Base-by-base conservation (phyloP, 2,113 vertebrate genomes). In the Callaeas wilsoni region DNA sequence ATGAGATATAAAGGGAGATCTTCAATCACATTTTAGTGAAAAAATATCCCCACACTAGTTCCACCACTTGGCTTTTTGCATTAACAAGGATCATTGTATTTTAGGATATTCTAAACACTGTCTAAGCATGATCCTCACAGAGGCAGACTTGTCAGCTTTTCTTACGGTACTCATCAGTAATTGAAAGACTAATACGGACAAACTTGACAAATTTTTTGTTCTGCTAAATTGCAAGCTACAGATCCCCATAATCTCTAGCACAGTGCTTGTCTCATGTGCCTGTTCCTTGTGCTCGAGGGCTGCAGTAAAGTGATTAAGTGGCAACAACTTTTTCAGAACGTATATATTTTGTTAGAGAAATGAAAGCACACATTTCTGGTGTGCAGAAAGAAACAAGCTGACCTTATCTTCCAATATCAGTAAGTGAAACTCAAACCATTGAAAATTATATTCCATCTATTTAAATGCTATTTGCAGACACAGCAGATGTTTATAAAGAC, bases 121-220 rank as follows among this genome's bases (percentile, higher is more conserved):
- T 35, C 20, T 5, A 70, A 79, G 68, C 10, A 35, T 3, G 13
- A 87, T 59, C 79, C 20, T 89, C 67, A 95, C 49, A 90, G 85
- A 96, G 82, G 73, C 60, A 82, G 55, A 94, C 77, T 92, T 46
- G 62, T 85, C 39, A 3, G n/a, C 39, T 55, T 93, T 94, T 96
- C 90, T 87, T 73, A 90, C 6, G 7, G 86, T 62, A 70, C 22
- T 89, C 52, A 78, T 89, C 80, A 86, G 49, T 90, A 86, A 87
- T 29, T 12, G 9, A 70, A 94, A 97, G 75, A 70, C 59, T 87
- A 92, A 90, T 19, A 52, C 27, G 12, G 37, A 67, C 23, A 32
- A 91, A 39, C 41, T 14, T 81, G 33, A 78, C 9, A 33, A 14
- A 33, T 71, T 41, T 55, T 85, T 56, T 42, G 42, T 60, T 37